phyloP scores from a whole-genome alignment of 2,888 invertebrate species.

The Drosophila antonietae region DNA sequence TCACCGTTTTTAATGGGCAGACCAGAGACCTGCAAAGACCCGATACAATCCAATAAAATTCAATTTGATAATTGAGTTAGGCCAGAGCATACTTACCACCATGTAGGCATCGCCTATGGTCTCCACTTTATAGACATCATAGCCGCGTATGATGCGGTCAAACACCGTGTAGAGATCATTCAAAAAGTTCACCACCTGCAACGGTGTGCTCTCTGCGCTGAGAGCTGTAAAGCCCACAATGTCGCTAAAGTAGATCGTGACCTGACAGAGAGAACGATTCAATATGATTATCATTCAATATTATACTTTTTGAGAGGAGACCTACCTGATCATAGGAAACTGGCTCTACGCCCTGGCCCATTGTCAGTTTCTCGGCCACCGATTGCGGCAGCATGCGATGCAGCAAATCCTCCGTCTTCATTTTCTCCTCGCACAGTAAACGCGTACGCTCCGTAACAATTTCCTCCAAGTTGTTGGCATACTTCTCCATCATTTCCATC shows the following conservation, averaged over 20 bases:
- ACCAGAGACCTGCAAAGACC: constrained; percentile 90
- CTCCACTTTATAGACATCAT: constrained; percentile 99
- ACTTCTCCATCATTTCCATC: constrained; percentile 99
- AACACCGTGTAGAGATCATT: constrained; percentile 99
- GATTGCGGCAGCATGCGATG: constrained; percentile 98
- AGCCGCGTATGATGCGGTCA: constrained; percentile 97
- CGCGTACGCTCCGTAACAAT: constrained; percentile 96
- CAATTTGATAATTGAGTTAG: not conserved
- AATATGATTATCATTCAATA: not conserved
- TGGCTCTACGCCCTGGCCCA: constrained; percentile 95
- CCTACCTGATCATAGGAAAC: constrained; percentile 95
- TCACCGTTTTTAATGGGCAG: constrained; percentile 93
- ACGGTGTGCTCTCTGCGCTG: constrained; percentile 96
- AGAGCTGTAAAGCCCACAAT: constrained; percentile 98
- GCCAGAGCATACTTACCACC: constrained; percentile 86
- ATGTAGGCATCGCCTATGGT: constrained; percentile 92
- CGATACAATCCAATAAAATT: not conserved
- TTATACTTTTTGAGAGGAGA: too few species aligned
- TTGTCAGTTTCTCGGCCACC: constrained; percentile 94
- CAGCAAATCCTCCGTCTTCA: constrained; percentile 95
- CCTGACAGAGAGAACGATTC: constrained; percentile 59
- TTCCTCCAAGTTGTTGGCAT: constrained; percentile 97
- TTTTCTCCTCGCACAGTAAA: constrained; percentile 95
- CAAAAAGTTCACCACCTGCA: constrained; percentile 97
- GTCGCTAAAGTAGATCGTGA: constrained; percentile 98